Evolutionary conservation across 2,888 invertebrate species (phyloP).

Genomic region (Oegoconia quadripuncta): DNA sequence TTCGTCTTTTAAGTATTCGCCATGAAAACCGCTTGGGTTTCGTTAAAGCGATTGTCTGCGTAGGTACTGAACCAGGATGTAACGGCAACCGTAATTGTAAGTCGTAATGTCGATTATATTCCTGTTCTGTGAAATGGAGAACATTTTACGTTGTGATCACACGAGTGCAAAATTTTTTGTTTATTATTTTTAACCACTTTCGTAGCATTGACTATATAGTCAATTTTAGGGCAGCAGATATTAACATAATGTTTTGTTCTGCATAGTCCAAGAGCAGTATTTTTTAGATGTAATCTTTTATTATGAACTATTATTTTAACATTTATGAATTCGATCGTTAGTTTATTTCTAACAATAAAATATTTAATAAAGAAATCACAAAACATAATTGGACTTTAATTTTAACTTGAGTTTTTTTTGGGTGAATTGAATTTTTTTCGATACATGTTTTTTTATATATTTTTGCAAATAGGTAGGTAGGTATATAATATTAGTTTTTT

Average conservation of each 20-base stretch:
- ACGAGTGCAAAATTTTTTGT: slow-evolving; percentile 73
- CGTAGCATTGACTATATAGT: slow-evolving; percentile 44
- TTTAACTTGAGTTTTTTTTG: too few species aligned
- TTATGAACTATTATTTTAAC: slow-evolving; percentile 69
- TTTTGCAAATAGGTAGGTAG: too few species aligned
- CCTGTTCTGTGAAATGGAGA: slow-evolving; percentile 72
- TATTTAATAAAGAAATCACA: slow-evolving; percentile 78
- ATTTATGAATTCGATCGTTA: slow-evolving; percentile 76
- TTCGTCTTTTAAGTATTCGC: too few species aligned
- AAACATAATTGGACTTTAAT: slow-evolving; percentile 53
- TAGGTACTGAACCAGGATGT: slow-evolving; percentile 22
- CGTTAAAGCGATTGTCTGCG: not conserved
- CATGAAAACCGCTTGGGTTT: too few species aligned
- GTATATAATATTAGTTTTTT: too few species aligned
- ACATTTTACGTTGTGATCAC: slow-evolving; percentile 78
- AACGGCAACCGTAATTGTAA: slow-evolving; percentile 30
- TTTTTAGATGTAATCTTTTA: slow-evolving; percentile 72
- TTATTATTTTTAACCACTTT: slow-evolving; percentile 61
- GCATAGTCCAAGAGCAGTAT: slow-evolving; percentile 77
- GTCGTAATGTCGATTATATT: slow-evolving; percentile 51
- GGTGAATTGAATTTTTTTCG: too few species aligned
- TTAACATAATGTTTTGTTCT: slow-evolving; percentile 57
- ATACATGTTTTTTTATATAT: too few species aligned
- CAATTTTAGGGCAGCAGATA: slow-evolving; percentile 66
- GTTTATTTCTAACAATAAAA: slow-evolving; percentile 79